Percentiles rank a stretch among this genome's conserved stretches.
These are phyloP conservation scores for Cantharis flavilabris DNA, from an alignment of 2,888 invertebrate species.

Conservation along the genomic window DNA sequence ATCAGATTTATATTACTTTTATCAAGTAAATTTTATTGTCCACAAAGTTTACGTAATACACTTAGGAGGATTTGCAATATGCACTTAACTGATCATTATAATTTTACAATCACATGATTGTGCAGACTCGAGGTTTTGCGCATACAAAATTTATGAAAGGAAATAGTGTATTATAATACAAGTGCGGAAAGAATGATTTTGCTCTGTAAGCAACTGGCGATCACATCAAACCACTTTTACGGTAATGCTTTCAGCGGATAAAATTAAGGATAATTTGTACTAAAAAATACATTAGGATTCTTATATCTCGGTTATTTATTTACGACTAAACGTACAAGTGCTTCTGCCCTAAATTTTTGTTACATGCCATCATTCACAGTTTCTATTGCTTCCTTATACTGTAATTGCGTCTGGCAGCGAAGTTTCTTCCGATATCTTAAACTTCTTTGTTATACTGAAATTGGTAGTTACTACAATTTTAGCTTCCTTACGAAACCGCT, in stretches of 20 bases:
- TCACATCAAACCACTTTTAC: no score
- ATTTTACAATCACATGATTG: not conserved
- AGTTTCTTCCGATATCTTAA: not conserved
- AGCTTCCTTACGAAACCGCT: not conserved
- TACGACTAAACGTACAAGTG: not conserved
- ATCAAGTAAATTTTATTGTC: not conserved
- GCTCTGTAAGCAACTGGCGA: no score
- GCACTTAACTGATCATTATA: not conserved
- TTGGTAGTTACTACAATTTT: not conserved
- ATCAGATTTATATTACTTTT: not conserved
- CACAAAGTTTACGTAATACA: not conserved
- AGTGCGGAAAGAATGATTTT: no score
- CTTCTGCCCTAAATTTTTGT: not conserved
- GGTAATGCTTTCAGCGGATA: not conserved
- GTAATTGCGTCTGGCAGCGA: not conserved
- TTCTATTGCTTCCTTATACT: not conserved
- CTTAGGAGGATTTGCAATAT: not conserved
- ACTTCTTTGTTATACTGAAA: not conserved
- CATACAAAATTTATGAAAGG: no score
- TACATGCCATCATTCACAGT: not conserved
- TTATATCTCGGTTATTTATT: not conserved
- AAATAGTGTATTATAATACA: no score
- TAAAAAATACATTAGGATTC: not conserved
- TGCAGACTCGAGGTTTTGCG: no score
- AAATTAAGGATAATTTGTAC: not conserved